Evolutionary conservation across 2,888 invertebrate genomes (phyloP), one percentile per base, ranked within the genome.

Genomic region (Drosophila leonis): DNA sequence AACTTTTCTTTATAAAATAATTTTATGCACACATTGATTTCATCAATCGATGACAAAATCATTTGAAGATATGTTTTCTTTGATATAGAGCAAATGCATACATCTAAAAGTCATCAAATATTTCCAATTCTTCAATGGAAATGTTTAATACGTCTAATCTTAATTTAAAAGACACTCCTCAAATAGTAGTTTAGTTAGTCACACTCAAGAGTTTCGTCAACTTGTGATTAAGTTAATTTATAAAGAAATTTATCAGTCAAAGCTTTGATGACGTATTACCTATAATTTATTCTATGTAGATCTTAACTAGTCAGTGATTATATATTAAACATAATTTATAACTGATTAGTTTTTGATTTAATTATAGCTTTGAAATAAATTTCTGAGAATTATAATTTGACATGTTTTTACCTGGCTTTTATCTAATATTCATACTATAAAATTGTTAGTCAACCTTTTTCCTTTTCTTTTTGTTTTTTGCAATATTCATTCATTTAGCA

Each of bases 401-500:
- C 20, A n/a, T 29, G 20, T 37, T 64, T 6, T 35, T 15, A 24
- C 9, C 24, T 52, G 15, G 0, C 6, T 24, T 46, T 44, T 35
- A 20, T 54, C 56, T 20, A 12, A 10, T 20, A 54, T 24, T 7
- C 13, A 54, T 10, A 4, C n/a, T 31, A 27, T 37, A 27, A n/a
- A 54, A 35, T n/a, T 27, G 1, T 77, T 63, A 20, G 44, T 33
- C n/a, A 44, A 20, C 31, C 0, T 15, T 48, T 62, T n/a, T n/a
- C n/a, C n/a, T 70, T 52, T 29, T 61, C 4, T 6, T 18, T n/a
- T 29, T 0, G 15, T 27, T 76, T 52, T 72, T 51, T 33, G 65
- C 49, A 67, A 67, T 63, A 52, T 52, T 72, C 65, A 78, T 61
- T 64, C 52, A 20, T 68, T 81, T 71, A 71, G 64, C 77, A 75